These are phyloP conservation scores for Melanotaenia duboulayi DNA, from an alignment of 2,113 vertebrate genomes.

Conservation along the genomic window DNA sequence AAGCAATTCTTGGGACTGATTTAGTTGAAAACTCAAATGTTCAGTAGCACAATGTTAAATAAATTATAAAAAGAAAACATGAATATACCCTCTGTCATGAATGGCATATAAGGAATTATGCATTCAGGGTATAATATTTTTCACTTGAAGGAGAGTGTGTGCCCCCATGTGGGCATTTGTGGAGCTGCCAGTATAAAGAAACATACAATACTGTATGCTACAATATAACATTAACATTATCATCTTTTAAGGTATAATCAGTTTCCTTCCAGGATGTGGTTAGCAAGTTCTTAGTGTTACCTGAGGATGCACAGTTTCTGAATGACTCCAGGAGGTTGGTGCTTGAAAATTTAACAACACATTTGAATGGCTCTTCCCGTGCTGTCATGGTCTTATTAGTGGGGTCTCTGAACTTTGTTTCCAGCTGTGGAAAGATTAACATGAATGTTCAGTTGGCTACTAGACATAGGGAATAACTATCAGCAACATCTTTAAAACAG, in stretches of 20 bases:
- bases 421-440: constrained; percentile 82
- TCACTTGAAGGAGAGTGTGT: background rate
- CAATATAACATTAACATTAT: background rate
- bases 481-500: background rate
- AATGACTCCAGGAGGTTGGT: constrained; percentile 91
- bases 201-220: background rate
- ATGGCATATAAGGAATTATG: background rate
- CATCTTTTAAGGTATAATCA: background rate
- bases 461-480: background rate
- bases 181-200: background rate
- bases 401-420: constrained; percentile 88
- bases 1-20: too few species aligned
- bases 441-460: background rate
- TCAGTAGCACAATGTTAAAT: too few species aligned
- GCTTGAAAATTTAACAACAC: constrained; percentile 91
- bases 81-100: background rate
- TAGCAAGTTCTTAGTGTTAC: constrained; percentile 66
- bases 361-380: constrained; percentile 85
- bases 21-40: too few species aligned
- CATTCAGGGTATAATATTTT: background rate
- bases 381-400: constrained; percentile 73
- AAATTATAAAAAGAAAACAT: background rate
- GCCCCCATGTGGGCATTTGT: constrained; percentile 60
- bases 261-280: background rate
- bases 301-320: constrained; percentile 86